A percentile compares a stretch with the other conserved stretches of the same genome.
Evolutionary conservation across 1,140 invertebrate species (phyloP).

Genomic region (Cydia pomonella): DNA sequence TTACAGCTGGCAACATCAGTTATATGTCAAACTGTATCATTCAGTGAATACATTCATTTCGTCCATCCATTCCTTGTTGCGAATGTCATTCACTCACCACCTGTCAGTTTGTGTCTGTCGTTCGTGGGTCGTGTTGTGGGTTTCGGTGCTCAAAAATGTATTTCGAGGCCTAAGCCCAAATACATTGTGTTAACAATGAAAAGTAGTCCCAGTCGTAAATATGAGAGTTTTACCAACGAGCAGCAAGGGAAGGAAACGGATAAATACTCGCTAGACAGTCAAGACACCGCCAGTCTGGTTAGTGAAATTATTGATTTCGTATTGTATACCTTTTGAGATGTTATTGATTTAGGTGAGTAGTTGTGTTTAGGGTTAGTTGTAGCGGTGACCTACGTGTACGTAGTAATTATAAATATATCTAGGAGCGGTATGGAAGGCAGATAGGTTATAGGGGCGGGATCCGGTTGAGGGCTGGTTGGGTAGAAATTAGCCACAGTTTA

Average conservation of each 20-base stretch:
- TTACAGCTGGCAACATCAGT: constrained; percentile 12
- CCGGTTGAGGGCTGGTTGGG: neutral
- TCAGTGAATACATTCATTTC: constrained; percentile 29
- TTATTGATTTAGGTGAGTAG: constrained; percentile 64
- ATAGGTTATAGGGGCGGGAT: neutral
- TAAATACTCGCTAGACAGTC: constrained; percentile 77
- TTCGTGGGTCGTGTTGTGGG: constrained; percentile 58
- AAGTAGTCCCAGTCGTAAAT: constrained; percentile 78
- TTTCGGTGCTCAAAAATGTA: constrained; percentile 65
- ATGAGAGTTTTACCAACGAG: constrained; percentile 76
- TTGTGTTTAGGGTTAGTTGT: constrained; percentile 43
- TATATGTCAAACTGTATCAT: constrained; percentile 33
- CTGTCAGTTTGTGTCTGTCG: constrained; percentile 53
- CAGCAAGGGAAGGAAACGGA: constrained; percentile 73
- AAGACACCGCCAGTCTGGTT: constrained; percentile 79
- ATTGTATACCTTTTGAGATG: constrained; percentile 68
- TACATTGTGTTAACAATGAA: constrained; percentile 74
- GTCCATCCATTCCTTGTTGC: neutral
- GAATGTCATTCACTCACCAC: constrained; percentile 7
- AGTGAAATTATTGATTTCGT: constrained; percentile 79
- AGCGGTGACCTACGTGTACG: constrained; percentile 10
- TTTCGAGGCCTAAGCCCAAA: constrained; percentile 62
- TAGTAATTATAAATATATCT: neutral
- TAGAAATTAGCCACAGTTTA: constrained; percentile 35
- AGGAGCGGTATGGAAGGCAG: neutral